Conservation (phyloP, 2,113 vertebrate genomes). For the Actenoides hombroni region DNA sequence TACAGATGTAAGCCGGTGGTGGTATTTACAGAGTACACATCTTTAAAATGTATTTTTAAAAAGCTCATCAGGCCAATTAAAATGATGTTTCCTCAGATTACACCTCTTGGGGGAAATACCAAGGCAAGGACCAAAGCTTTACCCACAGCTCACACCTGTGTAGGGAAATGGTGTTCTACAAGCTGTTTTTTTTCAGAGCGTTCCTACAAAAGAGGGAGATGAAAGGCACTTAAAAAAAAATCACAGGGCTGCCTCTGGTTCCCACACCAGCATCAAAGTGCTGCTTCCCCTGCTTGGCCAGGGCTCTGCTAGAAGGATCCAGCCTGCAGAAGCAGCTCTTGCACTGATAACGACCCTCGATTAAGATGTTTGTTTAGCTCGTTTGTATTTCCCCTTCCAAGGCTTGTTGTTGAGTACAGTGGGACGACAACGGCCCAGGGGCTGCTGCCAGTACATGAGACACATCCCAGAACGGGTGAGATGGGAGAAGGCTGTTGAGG, state of each 20-base stretch:
- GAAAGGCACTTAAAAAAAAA: conserved; percentile 37
- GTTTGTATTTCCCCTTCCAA: not conserved
- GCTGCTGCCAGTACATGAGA: rapidly evolving
- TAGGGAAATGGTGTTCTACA: not conserved
- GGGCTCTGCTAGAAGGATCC: not conserved
- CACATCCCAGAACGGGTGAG: not conserved
- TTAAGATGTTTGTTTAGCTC: conserved; percentile 16
- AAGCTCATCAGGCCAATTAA: not conserved
- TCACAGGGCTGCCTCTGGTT: not conserved
- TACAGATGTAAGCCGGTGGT: not conserved
- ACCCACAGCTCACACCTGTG: not conserved
- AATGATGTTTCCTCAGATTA: not conserved
- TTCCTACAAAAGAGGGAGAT: conserved; percentile 39
- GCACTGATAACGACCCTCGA: not conserved
- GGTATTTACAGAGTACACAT: not conserved
- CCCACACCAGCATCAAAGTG: conserved; percentile 57
- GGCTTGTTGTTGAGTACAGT: not conserved
- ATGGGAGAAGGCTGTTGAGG: not conserved
- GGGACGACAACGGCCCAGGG: rapidly evolving
- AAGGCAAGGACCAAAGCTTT: not conserved
- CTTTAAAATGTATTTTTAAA: not conserved
- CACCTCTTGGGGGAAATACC: not conserved
- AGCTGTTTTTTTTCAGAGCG: not conserved
- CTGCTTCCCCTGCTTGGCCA: not conserved
- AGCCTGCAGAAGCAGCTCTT: not conserved